Evolutionary conservation across 2,113 vertebrate genomes (phyloP).

Genomic region (Mesocricetus auratus): DNA sequence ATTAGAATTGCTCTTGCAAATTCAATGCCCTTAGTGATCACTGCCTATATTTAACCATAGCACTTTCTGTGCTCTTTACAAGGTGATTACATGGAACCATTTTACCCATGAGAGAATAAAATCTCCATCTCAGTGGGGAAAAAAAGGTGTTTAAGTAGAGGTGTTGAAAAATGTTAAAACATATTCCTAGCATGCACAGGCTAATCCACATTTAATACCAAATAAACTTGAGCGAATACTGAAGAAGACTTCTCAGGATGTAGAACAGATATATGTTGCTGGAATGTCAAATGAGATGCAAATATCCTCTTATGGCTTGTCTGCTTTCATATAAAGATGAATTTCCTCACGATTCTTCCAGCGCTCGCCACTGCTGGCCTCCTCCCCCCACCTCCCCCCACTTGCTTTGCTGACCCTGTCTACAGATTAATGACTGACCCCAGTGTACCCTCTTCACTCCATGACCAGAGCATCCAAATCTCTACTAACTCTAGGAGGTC

Average conservation of each 20-base stretch:
- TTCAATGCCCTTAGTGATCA: not conserved
- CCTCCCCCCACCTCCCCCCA: too few species aligned
- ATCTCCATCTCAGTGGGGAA: conserved; percentile 53
- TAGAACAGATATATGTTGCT: not conserved
- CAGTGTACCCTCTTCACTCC: not conserved
- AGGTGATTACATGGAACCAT: not conserved
- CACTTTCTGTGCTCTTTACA: conserved; percentile 30
- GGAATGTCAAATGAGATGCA: conserved; percentile 52
- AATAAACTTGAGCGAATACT: conserved; percentile 51
- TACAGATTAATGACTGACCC: not conserved
- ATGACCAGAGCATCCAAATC: too few species aligned
- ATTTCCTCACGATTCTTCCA: not conserved
- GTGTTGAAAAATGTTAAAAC: conserved; percentile 35
- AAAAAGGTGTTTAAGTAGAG: conserved; percentile 44
- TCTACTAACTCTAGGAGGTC: not conserved
- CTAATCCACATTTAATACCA: conserved; percentile 60
- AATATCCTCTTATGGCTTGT: not conserved
- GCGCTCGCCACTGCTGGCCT: not conserved
- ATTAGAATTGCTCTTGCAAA: not conserved
- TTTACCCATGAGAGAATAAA: conserved; percentile 11
- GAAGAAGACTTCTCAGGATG: not conserved
- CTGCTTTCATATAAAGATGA: conserved; percentile 1
- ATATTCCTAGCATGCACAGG: conserved; percentile 3
- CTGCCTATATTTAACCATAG: conserved; percentile 52
- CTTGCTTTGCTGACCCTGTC: too few species aligned